Evolutionary conservation across 1,140 invertebrate genomes (phyloP), one percentile per base, ranked within the genome.

Genomic region (Drosophila malerkotliana): DNA sequence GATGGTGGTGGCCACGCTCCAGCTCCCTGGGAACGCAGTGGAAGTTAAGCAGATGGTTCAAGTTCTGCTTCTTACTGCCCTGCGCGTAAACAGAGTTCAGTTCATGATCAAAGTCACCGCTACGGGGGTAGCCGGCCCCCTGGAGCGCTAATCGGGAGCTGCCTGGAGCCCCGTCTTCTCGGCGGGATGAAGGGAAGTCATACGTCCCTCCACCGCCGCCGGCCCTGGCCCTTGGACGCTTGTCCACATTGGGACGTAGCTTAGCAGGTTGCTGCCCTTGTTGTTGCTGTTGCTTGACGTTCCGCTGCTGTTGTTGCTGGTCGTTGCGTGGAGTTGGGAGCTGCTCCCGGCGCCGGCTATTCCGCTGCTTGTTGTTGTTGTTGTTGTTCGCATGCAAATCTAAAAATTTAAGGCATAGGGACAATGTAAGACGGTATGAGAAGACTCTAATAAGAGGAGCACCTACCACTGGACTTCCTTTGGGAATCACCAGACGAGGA

Each of bases 21-120:
- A 79, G 91, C 73, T 75, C 87, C 82, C 82, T 57, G 72, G 96
- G 93, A 56, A 94, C 93, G 92, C 95, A 95, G 92, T 95, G 94
- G 93, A 98, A 95, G 93, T 98, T 98, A 74, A 98, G 94, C 94
- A 98, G 94, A 94, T 98, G 96, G 93, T 97, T 98, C 92, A 97
- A 93, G 93, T 97, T 98, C 93, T 96, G 96, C 93, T 98, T 98
- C 93, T 97, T 98, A 91, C 96, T 96, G 93, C 96, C 96, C 92
- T 94, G 95, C 87, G 94, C 92, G 93, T 96, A 95, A 78, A 96
- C 94, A 92, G 96, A 97, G 93, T 96, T 96, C 91, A 94, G 92
- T 94, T 98, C 97, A 92, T 94, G 94, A 77, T 95, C 94, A 69
- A 72, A 63, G 39, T 79, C 79, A 72, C 64, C 63, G 75, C 80